Conservation (phyloP, 2,797 vertebrate genomes). For the Lithobates pipiens region DNA sequence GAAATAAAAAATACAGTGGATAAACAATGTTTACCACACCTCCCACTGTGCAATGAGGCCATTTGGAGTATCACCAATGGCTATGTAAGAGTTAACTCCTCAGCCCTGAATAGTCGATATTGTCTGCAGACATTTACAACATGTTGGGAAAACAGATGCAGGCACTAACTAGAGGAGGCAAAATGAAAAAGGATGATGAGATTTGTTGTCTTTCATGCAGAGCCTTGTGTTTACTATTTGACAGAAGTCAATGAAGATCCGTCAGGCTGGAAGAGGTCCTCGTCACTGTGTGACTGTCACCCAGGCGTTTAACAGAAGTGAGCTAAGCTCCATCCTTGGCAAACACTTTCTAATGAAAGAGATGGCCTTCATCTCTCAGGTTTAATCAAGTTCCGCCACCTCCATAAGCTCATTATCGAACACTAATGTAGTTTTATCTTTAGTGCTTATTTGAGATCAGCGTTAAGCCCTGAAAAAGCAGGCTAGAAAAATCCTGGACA, state of each 20-base stretch:
- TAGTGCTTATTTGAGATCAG: constrained; percentile 43
- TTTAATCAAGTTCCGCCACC: constrained; percentile 29
- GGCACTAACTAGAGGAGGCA: not conserved
- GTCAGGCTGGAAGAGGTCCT: not conserved
- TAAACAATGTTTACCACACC: too few species aligned
- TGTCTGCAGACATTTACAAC: too few species aligned
- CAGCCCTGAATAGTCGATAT: too few species aligned
- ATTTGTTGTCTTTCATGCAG: too few species aligned
- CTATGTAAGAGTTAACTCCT: too few species aligned
- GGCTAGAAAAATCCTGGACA: constrained; percentile 22
- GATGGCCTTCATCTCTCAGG: constrained; percentile 4
- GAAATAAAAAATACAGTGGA: too few species aligned
- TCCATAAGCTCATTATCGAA: constrained; percentile 44
- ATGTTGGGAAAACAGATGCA: not conserved
- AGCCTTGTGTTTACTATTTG: too few species aligned
- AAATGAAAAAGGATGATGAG: too few species aligned
- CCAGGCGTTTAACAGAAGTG: not conserved
- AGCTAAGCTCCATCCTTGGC: not conserved
- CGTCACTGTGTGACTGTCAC: too few species aligned
- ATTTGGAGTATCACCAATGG: too few species aligned
- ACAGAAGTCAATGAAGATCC: not conserved
- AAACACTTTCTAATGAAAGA: constrained; percentile 19
- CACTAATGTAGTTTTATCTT: constrained; percentile 41
- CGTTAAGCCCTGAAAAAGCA: constrained; percentile 55
- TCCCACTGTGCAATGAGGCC: too few species aligned